Percentiles rank a stretch among this genome's conserved stretches.
phyloP scores from a whole-genome alignment of 2,888 invertebrate genomes.

The Eupithecia tripunctaria region DNA sequence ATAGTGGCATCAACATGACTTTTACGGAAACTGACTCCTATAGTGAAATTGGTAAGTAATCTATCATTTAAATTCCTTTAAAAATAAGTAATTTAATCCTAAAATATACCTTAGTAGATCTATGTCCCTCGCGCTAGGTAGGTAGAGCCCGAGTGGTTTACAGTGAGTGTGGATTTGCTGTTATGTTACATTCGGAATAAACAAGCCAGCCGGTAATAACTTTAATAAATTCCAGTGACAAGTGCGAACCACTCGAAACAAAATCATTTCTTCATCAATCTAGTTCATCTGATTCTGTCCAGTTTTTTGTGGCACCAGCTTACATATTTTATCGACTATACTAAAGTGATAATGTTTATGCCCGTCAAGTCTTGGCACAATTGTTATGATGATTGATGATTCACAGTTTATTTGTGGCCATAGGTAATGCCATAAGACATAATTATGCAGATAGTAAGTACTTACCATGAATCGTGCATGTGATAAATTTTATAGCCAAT shows the following conservation, averaged over 20 bases:
- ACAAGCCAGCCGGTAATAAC: background rate
- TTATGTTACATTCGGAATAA: background rate
- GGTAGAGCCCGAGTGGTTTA: too few species aligned
- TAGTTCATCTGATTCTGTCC: conserved; percentile 30
- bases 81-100: background rate
- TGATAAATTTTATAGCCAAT: conserved; percentile 2
- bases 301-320: conserved; percentile 31
- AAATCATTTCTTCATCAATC: conserved; percentile 33
- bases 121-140: too few species aligned
- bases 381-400: conserved; percentile 1
- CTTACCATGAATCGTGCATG: background rate
- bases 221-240: background rate
- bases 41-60: conserved; percentile 73
- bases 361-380: background rate
- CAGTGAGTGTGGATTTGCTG: too few species aligned
- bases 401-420: background rate
- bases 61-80: background rate
- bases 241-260: background rate
- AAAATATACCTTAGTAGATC: too few species aligned
- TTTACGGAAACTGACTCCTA: conserved; percentile 88
- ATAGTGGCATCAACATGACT: conserved; percentile 90
- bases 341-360: background rate
- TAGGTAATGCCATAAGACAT: background rate
- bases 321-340: conserved; percentile 18
- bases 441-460: background rate